Conservation (phyloP, 2,113 vertebrate genomes). For the Thomomys bottae region DNA sequence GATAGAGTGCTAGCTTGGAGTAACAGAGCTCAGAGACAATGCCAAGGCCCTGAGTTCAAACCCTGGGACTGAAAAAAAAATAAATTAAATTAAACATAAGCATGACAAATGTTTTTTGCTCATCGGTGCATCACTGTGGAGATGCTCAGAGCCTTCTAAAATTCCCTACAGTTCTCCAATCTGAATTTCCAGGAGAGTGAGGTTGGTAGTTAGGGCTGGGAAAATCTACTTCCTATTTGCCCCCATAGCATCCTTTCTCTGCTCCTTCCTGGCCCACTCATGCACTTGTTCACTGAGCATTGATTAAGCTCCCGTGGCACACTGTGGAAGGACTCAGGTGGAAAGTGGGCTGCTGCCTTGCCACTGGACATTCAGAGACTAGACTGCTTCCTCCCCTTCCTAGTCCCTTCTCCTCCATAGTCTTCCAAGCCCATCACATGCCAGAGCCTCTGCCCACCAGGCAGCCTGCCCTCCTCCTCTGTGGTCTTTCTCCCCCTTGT, state of each 20-base stretch:
- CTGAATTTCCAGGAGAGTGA: neutral
- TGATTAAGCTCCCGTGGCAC: neutral
- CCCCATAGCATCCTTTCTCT: neutral
- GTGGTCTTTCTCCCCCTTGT: neutral
- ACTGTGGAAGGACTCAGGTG: neutral
- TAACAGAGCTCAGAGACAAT: too few species aligned
- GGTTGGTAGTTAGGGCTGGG: neutral
- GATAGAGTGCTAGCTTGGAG: too few species aligned
- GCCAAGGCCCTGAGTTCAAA: too few species aligned
- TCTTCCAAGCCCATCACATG: neutral
- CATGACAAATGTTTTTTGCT: neutral
- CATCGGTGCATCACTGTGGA: neutral
- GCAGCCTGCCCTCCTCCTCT: neutral
- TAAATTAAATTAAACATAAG: too few species aligned
- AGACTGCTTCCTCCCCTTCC: neutral
- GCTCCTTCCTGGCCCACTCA: neutral
- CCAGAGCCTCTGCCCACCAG: neutral
- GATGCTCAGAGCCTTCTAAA: neutral
- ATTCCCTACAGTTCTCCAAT: neutral
- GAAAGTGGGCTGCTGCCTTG: neutral
- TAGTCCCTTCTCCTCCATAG: neutral
- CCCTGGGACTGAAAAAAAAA: too few species aligned
- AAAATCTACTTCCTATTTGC: neutral
- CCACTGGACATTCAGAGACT: neutral
- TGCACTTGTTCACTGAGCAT: neutral